Base-by-base conservation (phyloP, 2,113 vertebrate species). In the Euleptes europaea region DNA sequence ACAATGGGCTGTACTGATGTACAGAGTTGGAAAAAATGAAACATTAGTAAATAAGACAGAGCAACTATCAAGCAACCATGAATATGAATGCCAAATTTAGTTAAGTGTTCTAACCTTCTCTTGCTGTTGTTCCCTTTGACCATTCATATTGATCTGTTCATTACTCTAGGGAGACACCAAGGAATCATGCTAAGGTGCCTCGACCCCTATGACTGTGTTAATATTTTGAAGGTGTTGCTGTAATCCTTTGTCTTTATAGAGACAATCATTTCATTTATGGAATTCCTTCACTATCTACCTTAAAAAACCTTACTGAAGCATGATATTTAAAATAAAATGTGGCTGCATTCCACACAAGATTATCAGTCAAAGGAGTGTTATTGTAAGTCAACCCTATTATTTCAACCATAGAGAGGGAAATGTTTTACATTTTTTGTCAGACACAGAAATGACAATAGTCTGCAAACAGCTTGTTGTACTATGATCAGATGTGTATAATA, bases 81-180 rank as follows among this genome's bases (percentile, higher is more conserved):
- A 9, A 28, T 67, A 54, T 5, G 0, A 67, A 65, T 69, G n/a
- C 33, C 67, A 69, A 35, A 35, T 84, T 63, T 54, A 82, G 15
- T 35, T 44, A 60, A 83, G 1, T 44, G 69, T 87, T 10, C 9
- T 31, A 75, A 63, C n/a, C 76, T 3, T 5, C 49, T 57, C 9
- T 19, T 1, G 71, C 1, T 80, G 60, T 3, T 19, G 1, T 54
- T 12, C 51, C 3, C 23, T 10, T 26, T 87, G 77, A 12, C 73
- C 1, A 7, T 38, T 11, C 0, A 1, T 49, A 0, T 73, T 87
- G 4, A 79, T 77, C 44, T 80, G 6, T n/a, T 82, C 66, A 7
- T 80, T 66, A 3, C 5, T 4, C 14, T 49, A 2, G 47, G 0
- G 40, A 28, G 1, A 1, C 1, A 0, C 1, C 40, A 9, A 31